A percentile compares a stretch with the other conserved stretches of the same genome.
phyloP scores from a whole-genome alignment of 2,888 invertebrate species.

The Carterocephalus palaemon region DNA sequence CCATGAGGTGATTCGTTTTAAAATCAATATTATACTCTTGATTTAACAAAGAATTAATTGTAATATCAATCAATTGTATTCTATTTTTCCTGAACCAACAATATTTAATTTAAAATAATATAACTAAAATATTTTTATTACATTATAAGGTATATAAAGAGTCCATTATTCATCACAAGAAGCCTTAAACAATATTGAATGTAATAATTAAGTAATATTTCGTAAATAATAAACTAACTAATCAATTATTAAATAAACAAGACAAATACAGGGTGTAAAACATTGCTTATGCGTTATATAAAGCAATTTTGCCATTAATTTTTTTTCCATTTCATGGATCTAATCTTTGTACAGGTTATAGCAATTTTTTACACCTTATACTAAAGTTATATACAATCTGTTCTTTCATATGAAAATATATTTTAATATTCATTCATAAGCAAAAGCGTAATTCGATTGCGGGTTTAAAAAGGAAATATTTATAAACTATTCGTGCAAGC shows the following conservation, averaged over 20 bases:
- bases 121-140: conserved; percentile 17
- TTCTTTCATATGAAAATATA: conserved; percentile 43
- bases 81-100: too few species aligned
- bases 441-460: conserved; percentile 17
- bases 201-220: conserved; percentile 21
- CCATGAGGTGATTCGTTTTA: too few species aligned
- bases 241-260: conserved; percentile 31
- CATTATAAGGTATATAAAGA: conserved; percentile 14
- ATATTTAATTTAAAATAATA: conserved; percentile 5
- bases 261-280: conserved; percentile 64
- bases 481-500: conserved; percentile 14
- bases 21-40: too few species aligned
- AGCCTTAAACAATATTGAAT: conserved; percentile 20
- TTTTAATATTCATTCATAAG: conserved; percentile 10
- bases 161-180: conserved; percentile 24
- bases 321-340: conserved; percentile 25
- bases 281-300: conserved; percentile 41
- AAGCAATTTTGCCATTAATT: conserved; percentile 11
- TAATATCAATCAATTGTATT: too few species aligned
- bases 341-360: conserved; percentile 37
- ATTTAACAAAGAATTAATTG: too few species aligned
- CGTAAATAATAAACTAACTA: conserved; percentile 13
- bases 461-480: conserved; percentile 2
- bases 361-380: conserved; percentile 67
- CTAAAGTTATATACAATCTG: conserved; percentile 59